Percentiles rank a stretch among this genome's conserved stretches.
Evolutionary conservation across 2,888 invertebrate species (phyloP).

Genomic region (Drosophila limbata): DNA sequence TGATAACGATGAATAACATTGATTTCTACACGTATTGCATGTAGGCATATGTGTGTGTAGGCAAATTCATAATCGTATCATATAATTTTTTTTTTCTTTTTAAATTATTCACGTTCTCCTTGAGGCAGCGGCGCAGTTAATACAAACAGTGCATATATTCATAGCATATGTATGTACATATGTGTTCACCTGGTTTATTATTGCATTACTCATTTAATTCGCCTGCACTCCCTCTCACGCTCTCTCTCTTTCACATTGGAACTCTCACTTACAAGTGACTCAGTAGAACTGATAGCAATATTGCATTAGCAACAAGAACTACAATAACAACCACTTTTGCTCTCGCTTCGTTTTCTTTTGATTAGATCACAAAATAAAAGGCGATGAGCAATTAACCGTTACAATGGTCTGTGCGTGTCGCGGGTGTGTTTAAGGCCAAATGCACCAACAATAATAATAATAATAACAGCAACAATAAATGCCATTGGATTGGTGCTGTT

Average conservation of each 20-base stretch:
- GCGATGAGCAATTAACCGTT: conserved; percentile 36
- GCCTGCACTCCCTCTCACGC: neutral
- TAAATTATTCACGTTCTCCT: conserved; percentile 39
- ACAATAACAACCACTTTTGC: conserved; percentile 13
- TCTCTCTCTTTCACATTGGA: conserved; percentile 4
- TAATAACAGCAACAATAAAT: conserved; percentile 20
- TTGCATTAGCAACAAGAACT: conserved; percentile 7
- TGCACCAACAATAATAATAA: conserved; percentile 39
- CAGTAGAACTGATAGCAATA: conserved; percentile 28
- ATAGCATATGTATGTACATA: neutral
- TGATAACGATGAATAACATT: conserved; percentile 41
- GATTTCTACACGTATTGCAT: conserved; percentile 15
- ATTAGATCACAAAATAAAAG: conserved; percentile 25
- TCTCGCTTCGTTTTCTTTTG: conserved; percentile 14
- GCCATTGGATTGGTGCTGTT: conserved; percentile 8
- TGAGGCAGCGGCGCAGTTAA: conserved; percentile 43
- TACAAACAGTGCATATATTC: conserved; percentile 19
- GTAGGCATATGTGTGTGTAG: neutral
- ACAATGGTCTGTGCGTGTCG: conserved; percentile 32
- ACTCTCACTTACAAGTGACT: conserved; percentile 34
- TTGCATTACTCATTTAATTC: conserved; percentile 60
- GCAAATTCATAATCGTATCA: conserved; percentile 15
- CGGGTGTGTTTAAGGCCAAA: conserved; percentile 39
- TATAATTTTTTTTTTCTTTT: conserved; percentile 1
- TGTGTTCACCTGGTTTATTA: conserved; percentile 25